Percentiles rank a stretch among this genome's conserved stretches.
These are phyloP conservation scores for Aselliscus stoliczkanus DNA, from an alignment of 2,797 vertebrate species.

Conservation along the genomic window DNA sequence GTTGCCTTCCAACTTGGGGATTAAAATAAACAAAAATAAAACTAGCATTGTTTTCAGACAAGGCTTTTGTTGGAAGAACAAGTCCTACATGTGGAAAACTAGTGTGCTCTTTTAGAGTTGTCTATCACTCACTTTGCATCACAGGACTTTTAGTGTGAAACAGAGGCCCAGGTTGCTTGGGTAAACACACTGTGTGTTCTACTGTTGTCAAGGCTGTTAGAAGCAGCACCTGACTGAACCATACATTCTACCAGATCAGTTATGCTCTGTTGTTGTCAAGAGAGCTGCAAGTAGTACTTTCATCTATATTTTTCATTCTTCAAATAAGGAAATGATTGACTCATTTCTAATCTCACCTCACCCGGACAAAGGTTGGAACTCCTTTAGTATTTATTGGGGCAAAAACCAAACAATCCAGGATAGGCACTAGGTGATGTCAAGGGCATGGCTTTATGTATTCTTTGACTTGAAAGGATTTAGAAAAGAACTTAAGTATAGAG, in stretches of 20 bases:
- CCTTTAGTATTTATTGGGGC: constrained; percentile 38
- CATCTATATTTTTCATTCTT: constrained; percentile 29
- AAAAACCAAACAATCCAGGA: neutral
- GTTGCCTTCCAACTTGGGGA: neutral
- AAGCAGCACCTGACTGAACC: neutral
- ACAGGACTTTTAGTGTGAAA: neutral
- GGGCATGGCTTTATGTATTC: neutral
- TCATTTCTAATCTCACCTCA: constrained; percentile 53
- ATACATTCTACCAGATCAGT: neutral
- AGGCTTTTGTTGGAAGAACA: neutral
- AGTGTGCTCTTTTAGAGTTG: neutral
- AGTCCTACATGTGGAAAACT: neutral
- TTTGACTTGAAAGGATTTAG: constrained; percentile 7
- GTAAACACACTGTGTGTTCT: neutral
- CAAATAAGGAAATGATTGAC: constrained; percentile 47
- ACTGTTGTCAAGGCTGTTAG: neutral
- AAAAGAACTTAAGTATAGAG: neutral
- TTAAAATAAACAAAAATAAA: neutral
- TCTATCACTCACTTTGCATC: neutral
- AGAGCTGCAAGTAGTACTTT: neutral
- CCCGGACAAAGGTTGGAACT: constrained; percentile 42
- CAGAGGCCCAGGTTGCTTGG: neutral
- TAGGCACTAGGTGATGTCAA: neutral
- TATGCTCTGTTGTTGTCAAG: neutral
- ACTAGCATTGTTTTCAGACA: neutral